Conservation (phyloP, 2,888 invertebrate genomes). For the Luperina testacea region DNA sequence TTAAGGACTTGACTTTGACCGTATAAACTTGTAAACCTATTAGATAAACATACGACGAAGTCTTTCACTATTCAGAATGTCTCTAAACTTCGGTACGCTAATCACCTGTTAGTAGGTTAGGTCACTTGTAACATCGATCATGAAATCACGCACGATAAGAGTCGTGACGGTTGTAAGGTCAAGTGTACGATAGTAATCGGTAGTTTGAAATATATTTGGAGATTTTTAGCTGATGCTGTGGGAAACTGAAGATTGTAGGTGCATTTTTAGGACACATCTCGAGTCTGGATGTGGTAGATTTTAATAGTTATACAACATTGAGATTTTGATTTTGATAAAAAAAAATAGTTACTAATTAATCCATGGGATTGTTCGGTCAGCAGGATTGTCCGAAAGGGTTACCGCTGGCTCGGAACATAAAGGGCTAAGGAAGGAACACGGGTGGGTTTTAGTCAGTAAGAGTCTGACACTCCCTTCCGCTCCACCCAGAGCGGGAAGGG, state of each 20-base stretch:
- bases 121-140: constrained; percentile 32
- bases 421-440: no score
- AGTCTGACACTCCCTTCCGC: no score
- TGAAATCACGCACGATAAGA: constrained; percentile 29
- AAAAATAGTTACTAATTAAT: neutral
- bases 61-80: neutral
- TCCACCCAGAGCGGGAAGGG: no score
- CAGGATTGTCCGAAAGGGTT: no score
- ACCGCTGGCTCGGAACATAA: no score
- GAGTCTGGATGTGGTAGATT: neutral
- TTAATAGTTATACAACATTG: neutral
- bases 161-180: constrained; percentile 52
- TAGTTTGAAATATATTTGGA: constrained; percentile 3
- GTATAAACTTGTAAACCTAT: neutral
- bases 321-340: neutral
- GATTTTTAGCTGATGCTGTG: neutral
- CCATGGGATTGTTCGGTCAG: no score
- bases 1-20: neutral
- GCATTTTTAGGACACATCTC: neutral
- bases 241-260: neutral
- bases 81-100: neutral
- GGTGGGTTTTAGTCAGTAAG: no score
- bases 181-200: constrained; percentile 41
- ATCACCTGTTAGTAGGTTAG: constrained; percentile 8
- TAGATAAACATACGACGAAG: constrained; percentile 2